phyloP scores from a whole-genome alignment of 2,888 invertebrate species.

The Mongoloraphidia duomilia region DNA sequence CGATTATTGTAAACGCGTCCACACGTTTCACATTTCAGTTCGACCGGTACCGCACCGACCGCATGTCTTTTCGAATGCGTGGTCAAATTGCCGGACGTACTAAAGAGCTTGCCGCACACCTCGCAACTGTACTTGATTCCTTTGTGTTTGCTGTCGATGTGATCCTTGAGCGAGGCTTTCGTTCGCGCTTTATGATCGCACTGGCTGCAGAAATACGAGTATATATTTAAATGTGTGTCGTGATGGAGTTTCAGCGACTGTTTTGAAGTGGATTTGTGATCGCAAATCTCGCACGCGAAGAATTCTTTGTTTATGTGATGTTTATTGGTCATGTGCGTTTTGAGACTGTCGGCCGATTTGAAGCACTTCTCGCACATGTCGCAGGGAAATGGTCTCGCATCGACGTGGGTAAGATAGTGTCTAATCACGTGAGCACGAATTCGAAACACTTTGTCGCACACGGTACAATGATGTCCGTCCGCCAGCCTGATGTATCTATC shows the following conservation, averaged over 20 bases:
- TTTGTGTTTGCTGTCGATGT: constrained; percentile 12
- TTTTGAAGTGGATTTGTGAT: constrained; percentile 22
- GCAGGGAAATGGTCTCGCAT: neutral
- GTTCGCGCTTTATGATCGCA: constrained; percentile 21
- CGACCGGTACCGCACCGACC: constrained; percentile 1
- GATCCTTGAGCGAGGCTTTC: constrained; percentile 1
- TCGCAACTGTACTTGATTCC: constrained; percentile 9
- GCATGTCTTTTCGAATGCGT: constrained; percentile 13
- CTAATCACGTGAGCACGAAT: neutral
- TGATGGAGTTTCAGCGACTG: constrained; percentile 10
- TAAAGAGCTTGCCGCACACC: constrained; percentile 10
- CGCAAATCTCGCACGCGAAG: constrained; percentile 29
- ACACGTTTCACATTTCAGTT: constrained; percentile 18
- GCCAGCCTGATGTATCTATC: no score
- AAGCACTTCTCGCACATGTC: constrained; percentile 11
- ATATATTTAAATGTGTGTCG: constrained; percentile 11
- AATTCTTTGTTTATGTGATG: constrained; percentile 28
- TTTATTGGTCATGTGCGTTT: constrained; percentile 9
- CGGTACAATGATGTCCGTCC: constrained; percentile 5
- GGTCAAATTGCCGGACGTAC: constrained; percentile 6
- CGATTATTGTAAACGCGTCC: constrained; percentile 4
- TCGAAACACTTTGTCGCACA: constrained; percentile 8
- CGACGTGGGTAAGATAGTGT: neutral
- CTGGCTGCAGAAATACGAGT: constrained; percentile 28
- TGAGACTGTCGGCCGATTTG: constrained; percentile 3